Conservation (phyloP, 2,113 vertebrate genomes). For the Tragulus kanchil region DNA sequence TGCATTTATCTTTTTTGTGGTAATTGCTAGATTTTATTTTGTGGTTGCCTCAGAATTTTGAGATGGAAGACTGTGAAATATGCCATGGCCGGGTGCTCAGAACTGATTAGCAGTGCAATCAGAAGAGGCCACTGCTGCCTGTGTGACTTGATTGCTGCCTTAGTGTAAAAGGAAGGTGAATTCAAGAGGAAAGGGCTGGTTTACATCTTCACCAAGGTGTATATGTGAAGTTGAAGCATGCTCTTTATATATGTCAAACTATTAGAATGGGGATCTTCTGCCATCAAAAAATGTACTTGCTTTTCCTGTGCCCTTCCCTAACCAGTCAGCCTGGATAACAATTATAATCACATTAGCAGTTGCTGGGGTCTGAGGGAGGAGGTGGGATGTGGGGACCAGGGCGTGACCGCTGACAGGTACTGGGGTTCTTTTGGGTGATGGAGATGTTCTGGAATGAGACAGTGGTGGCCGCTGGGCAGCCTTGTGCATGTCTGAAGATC, state of each 20-base stretch:
- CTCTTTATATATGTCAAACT: background rate
- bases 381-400: background rate
- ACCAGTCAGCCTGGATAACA: background rate
- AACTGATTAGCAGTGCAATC: slow-evolving; percentile 44
- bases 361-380: background rate
- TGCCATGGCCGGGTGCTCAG: slow-evolving; percentile 20
- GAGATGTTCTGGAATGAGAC: background rate
- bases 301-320: background rate
- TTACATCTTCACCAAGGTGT: background rate
- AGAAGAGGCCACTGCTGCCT: background rate
- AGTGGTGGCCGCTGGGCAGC: background rate
- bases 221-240: background rate
- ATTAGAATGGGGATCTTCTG: background rate
- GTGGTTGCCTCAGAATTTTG: slow-evolving; percentile 60
- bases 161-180: background rate
- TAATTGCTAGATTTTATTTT: slow-evolving; percentile 54
- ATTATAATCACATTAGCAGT: background rate
- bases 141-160: slow-evolving; percentile 36
- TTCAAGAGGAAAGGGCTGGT: background rate
- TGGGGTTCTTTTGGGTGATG: background rate
- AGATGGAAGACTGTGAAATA: slow-evolving; percentile 64
- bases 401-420: background rate
- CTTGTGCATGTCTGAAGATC: background rate
- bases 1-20: slow-evolving; percentile 12
- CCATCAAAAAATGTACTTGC: background rate